These are phyloP conservation scores for Ariopsis seemanni DNA, from an alignment of 2,113 vertebrate species.

Conservation along the genomic window DNA sequence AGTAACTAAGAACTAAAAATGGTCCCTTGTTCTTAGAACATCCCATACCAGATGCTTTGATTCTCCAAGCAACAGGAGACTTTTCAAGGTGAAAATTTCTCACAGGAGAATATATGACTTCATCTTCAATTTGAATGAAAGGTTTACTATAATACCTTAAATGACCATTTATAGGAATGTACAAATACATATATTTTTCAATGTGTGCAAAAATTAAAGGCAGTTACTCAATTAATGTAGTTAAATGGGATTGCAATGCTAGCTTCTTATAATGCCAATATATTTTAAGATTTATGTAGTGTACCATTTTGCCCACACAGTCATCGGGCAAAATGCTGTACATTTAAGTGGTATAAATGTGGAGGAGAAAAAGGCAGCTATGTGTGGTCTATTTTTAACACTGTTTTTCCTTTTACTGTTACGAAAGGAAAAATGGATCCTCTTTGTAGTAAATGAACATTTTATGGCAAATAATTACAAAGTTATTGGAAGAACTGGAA, in stretches of 20 bases:
- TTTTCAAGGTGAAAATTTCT: not conserved
- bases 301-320: not conserved
- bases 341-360: constrained; percentile 3
- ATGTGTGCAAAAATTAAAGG: not conserved
- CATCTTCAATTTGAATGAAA: constrained; percentile 32
- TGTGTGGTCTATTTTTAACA: not conserved
- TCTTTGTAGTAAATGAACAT: constrained; percentile 9
- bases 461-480: constrained; percentile 23
- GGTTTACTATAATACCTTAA: not conserved
- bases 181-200: not conserved
- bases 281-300: not conserved
- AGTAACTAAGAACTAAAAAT: not conserved
- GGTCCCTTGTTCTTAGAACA: not conserved
- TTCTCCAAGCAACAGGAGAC: not conserved
- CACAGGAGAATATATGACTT: constrained; percentile 21
- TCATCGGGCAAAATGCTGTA: not conserved
- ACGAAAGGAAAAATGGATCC: not conserved
- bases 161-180: constrained; percentile 12
- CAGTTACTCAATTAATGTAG: not conserved
- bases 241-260: not conserved
- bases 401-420: not conserved
- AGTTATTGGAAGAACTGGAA: constrained; percentile 17
- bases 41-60: constrained; percentile 37
- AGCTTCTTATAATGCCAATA: not conserved
- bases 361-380: not conserved